A percentile compares a stretch with the other conserved stretches of the same genome.
Conservation (phyloP, 53 echinoderm and acorn worm genomes). For the Crossaster papposus region DNA sequence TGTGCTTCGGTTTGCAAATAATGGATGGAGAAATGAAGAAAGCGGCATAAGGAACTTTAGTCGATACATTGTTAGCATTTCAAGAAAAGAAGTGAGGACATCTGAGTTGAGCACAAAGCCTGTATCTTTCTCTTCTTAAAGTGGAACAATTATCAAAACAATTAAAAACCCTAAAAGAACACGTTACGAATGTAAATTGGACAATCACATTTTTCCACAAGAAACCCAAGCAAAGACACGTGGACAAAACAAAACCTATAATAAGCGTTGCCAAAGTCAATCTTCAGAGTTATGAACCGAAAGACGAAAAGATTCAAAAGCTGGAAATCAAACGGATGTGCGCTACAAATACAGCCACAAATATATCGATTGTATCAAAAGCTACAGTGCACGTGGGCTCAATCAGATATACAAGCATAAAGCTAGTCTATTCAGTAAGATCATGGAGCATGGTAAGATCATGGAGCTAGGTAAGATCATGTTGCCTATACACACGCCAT, state of each 20-base stretch:
- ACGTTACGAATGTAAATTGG: background rate
- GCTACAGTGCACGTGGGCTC: slow-evolving; percentile 23
- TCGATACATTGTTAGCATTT: too few species aligned
- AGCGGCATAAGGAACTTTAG: background rate
- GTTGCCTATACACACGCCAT: slow-evolving; percentile 12
- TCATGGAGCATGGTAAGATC: too few species aligned
- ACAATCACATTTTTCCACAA: background rate
- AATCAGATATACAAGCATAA: slow-evolving; percentile 11
- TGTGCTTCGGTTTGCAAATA: too few species aligned
- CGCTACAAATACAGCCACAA: background rate
- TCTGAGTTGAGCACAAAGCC: too few species aligned
- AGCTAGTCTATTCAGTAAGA: background rate
- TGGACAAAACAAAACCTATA: background rate
- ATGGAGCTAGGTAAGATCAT: too few species aligned
- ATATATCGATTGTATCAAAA: slow-evolving; percentile 20
- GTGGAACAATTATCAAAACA: too few species aligned
- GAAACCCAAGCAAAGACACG: background rate
- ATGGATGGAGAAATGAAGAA: background rate
- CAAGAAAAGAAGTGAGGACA: too few species aligned
- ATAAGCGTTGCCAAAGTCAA: background rate
- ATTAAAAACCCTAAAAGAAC: too few species aligned
- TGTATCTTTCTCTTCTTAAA: too few species aligned
- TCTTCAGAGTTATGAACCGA: background rate
- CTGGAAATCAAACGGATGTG: background rate
- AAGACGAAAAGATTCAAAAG: background rate